Evolutionary conservation across 2,888 invertebrate genomes (phyloP).

Genomic region (Poecilus cupreus): DNA sequence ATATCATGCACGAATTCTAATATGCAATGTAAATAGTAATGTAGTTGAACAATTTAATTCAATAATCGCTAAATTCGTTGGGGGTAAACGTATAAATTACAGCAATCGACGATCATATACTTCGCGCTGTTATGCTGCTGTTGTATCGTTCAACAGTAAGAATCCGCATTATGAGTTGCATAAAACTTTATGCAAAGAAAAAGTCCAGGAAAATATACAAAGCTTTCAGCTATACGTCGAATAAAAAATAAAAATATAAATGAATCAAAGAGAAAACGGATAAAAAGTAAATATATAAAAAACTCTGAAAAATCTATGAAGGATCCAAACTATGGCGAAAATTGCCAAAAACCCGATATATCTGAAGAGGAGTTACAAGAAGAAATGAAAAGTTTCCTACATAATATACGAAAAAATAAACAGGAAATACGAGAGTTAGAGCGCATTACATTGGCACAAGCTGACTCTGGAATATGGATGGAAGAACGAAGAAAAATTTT

Average conservation of each 20-base stretch:
- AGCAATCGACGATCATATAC: not conserved
- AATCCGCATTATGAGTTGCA: not conserved
- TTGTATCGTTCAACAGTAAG: not conserved
- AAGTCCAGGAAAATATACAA: not conserved
- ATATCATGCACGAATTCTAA: no score
- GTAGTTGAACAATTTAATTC: no score
- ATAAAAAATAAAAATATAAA: not conserved
- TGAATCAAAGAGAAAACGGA: not conserved
- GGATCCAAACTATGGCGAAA: not conserved
- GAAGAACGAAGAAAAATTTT: not conserved
- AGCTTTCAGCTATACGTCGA: no score
- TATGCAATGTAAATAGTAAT: no score
- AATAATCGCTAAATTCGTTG: conserved; percentile 13
- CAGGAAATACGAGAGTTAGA: not conserved
- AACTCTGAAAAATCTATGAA: not conserved
- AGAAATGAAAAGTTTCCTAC: not conserved
- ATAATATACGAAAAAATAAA: not conserved
- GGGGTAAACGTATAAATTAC: conserved; percentile 13
- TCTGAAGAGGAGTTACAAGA: not conserved
- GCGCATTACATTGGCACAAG: not conserved
- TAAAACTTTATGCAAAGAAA: not conserved
- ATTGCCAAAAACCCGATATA: not conserved
- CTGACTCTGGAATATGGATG: not conserved
- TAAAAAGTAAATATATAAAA: not conserved
- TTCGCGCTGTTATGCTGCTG: not conserved